These are phyloP conservation scores for Drosophila bunnanda DNA, from an alignment of 2,888 invertebrate genomes.

Conservation along the genomic window DNA sequence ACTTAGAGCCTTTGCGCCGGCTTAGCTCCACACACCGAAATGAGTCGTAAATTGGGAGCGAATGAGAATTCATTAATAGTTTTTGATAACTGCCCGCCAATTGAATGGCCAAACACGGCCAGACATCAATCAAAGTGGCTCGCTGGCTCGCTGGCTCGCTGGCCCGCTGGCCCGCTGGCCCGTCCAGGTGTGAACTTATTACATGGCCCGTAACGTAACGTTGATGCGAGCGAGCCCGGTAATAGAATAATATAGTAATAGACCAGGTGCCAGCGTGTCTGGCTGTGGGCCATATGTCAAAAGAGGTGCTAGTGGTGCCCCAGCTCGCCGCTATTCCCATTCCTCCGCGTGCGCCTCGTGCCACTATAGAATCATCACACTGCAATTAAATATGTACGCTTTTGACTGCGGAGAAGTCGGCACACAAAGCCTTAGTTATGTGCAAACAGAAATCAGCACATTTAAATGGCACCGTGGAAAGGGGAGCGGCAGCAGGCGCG, in stretches of 20 bases:
- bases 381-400: conserved; percentile 31
- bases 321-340: neutral
- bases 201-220: conserved; percentile 52
- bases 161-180: too few species aligned
- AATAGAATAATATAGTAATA: conserved; percentile 45
- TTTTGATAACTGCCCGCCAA: conserved; percentile 68
- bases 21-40: conserved; percentile 56
- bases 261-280: conserved; percentile 60
- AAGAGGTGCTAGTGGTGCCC: conserved; percentile 20
- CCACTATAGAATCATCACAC: conserved; percentile 20
- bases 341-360: conserved; percentile 1
- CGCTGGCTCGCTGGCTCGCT: conserved; percentile 11
- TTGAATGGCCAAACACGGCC: conserved; percentile 63
- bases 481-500: neutral
- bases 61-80: conserved; percentile 64
- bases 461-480: conserved; percentile 65
- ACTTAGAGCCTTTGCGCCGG: conserved; percentile 50
- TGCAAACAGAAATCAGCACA: conserved; percentile 62
- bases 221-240: conserved; percentile 21
- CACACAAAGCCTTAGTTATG: conserved; percentile 44
- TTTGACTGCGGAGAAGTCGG: conserved; percentile 21
- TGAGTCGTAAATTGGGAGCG: conserved; percentile 69
- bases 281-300: conserved; percentile 41
- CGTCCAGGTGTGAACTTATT: conserved; percentile 43
- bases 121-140: conserved; percentile 65